Evolutionary conservation across 2,113 vertebrate species (phyloP).

Genomic region (Enhydra lutris): DNA sequence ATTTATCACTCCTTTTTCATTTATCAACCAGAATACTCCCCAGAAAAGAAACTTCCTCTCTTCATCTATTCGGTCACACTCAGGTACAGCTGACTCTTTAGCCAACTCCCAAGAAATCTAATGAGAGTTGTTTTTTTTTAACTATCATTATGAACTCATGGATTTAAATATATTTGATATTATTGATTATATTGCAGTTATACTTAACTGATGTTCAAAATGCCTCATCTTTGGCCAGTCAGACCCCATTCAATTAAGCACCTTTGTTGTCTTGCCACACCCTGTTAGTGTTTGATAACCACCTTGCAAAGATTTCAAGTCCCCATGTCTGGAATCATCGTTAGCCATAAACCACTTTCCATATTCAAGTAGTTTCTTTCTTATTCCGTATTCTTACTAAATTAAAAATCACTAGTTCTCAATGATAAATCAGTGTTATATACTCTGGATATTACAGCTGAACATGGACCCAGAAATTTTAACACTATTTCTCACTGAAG

Average conservation of each 20-base stretch:
- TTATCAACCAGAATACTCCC: neutral
- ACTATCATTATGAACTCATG: neutral
- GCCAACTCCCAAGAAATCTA: conserved; percentile 12
- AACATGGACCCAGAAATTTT: neutral
- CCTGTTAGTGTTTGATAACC: neutral
- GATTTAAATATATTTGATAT: neutral
- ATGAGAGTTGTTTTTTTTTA: neutral
- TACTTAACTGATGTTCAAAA: neutral
- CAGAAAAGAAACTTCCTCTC: conserved; percentile 32
- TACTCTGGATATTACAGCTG: neutral
- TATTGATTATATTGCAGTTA: neutral
- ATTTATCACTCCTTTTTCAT: neutral
- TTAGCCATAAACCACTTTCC: neutral
- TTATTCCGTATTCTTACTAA: conserved; percentile 44
- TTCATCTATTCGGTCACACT: neutral
- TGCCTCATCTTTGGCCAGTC: neutral
- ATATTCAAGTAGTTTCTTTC: neutral
- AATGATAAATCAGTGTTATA: conserved; percentile 17
- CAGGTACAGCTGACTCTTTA: neutral
- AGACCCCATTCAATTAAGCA: neutral
- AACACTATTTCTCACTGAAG: conserved; percentile 12
- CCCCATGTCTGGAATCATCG: neutral
- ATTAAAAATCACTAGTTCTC: conserved; percentile 28
- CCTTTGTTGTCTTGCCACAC: neutral
- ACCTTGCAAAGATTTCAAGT: neutral